Evolutionary conservation across 2,797 vertebrate genomes (phyloP).

Genomic region (Thunnus albacares): DNA sequence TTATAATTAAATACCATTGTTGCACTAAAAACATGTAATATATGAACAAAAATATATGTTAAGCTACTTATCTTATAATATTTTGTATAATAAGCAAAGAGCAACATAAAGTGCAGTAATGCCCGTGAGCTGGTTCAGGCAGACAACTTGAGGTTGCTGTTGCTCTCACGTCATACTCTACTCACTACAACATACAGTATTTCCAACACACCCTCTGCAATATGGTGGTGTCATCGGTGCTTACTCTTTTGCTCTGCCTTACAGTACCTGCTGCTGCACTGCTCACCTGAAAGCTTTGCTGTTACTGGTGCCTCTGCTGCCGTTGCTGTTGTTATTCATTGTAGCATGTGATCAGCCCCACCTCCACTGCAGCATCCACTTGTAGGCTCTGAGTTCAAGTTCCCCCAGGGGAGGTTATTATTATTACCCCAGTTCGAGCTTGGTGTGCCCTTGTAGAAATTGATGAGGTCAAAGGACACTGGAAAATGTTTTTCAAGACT

Average conservation of each 20-base stretch:
- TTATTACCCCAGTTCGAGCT: background rate
- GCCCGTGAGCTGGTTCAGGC: background rate
- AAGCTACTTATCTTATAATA: background rate
- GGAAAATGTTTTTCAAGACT: background rate
- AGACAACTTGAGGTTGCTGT: background rate
- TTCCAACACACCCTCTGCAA: background rate
- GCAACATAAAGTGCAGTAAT: background rate
- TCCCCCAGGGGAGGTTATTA: background rate
- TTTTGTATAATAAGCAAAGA: background rate
- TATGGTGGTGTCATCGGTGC: background rate
- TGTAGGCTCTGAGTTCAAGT: slow-evolving; percentile 4
- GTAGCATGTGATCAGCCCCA: no score
- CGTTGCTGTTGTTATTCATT: no score
- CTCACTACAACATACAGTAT: no score
- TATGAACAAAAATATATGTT: background rate
- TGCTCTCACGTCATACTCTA: background rate
- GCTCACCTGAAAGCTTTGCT: background rate
- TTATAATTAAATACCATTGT: background rate
- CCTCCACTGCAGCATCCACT: background rate
- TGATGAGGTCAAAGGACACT: background rate
- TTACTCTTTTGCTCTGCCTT: slow-evolving; percentile 13
- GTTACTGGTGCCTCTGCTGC: no score
- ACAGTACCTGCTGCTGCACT: background rate
- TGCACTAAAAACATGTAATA: background rate
- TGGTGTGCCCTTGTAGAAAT: background rate